Base-by-base conservation (phyloP, 2,888 invertebrate species). In the Magallana nippona region DNA sequence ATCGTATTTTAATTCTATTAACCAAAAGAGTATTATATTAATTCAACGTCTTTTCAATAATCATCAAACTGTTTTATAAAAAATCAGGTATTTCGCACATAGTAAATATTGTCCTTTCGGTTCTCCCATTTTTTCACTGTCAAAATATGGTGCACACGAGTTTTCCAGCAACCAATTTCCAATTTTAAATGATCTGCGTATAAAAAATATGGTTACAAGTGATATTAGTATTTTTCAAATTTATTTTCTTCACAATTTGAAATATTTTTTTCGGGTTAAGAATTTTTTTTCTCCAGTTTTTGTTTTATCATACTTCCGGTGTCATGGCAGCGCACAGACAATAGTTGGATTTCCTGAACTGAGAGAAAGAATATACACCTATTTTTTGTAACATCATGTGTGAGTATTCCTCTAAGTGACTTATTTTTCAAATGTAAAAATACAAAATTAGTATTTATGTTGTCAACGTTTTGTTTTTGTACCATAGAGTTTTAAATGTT, bases 271-370 rank as follows among this genome's bases (percentile, higher is more conserved):
- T 15, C 27, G 63, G 71, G 22, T 71, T 71, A 32, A 44, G 8
- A 44, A n/a, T n/a, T 11, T 71, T 27, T 10, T 5, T 32, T 17
- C 5, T 3, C 27, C 11, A 56, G 3, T 15, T 71, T 2, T 22
- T 15, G 32, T 71, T 63, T 27, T 27, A 22, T 22, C 8, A 62
- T 85, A 89, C 91, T 90, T 90, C 90, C 91, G 89, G 90, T 91
- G 91, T 90, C 89, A 90, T 89, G 90, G 89, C 88, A 89, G 90
- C 89, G 87, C 83, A 84, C 88, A 88, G 80, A 83, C 79, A 44
- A 44, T 44, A 82, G 81, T 80, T 57, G 80, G 27, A 27, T 83
- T 78, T 78, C 78, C 55, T 13, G 1, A 5, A 27, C 15, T 22
- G 13, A 71, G 15, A 19, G 32, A 71, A 13, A 44, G 44, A 32